phyloP scores from a whole-genome alignment of 2,888 invertebrate species.

The Callinectes sapidus region DNA sequence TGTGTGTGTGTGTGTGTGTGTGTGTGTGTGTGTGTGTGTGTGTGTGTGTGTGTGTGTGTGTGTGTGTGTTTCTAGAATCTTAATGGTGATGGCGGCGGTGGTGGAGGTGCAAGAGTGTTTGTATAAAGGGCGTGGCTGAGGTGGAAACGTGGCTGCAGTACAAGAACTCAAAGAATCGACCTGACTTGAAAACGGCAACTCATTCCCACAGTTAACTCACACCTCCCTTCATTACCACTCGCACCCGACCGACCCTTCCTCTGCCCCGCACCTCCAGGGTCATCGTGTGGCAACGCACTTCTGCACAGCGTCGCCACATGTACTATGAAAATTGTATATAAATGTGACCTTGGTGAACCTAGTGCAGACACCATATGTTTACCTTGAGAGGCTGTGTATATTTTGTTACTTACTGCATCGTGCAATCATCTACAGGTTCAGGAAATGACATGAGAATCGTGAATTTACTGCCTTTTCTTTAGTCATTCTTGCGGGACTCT shows the following conservation, averaged over 20 bases:
- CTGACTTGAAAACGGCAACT: conserved; percentile 3
- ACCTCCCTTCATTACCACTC: not conserved
- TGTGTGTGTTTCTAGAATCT: not conserved
- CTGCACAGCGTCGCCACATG: not conserved
- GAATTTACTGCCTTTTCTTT: not conserved
- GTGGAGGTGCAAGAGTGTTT: not conserved
- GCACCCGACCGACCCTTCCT: not conserved
- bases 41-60: not conserved
- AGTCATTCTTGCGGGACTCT: not conserved
- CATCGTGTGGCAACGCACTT: not conserved
- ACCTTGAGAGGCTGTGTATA: not conserved
- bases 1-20: no score
- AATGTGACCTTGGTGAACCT: not conserved
- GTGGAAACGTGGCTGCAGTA: not conserved
- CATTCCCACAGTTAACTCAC: conserved; percentile 18
- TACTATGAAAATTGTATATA: not conserved
- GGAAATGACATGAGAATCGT: not conserved
- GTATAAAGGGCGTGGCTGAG: not conserved
- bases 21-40: not conserved
- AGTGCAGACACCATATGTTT: not conserved
- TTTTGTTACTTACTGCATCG: not conserved
- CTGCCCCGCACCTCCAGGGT: not conserved
- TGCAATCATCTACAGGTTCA: not conserved
- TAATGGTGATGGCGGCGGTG: not conserved
- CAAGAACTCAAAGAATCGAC: not conserved